A percentile compares a stretch with the other conserved stretches of the same genome.
These are phyloP conservation scores for Psylliodes chrysocephalus DNA, from an alignment of 2,888 invertebrate genomes.

Conservation along the genomic window DNA sequence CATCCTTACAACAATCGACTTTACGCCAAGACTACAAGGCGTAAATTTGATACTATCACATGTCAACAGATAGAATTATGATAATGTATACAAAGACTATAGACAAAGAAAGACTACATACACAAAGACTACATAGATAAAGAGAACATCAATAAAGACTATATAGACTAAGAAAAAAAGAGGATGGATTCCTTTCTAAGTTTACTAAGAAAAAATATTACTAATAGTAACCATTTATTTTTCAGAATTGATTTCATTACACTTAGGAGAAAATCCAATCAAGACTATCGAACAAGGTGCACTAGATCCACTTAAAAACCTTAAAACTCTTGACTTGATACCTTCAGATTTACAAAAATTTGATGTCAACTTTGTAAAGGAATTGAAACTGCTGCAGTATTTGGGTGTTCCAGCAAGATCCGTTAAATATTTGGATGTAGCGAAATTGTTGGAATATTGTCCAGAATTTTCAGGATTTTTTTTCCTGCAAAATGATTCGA, in stretches of 20 bases:
- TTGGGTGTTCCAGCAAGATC: conserved; percentile 19
- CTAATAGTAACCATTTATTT: background rate
- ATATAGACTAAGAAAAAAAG: no score
- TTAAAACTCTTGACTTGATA: background rate
- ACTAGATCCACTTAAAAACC: conserved; percentile 3
- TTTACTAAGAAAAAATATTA: no score
- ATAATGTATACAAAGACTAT: no score
- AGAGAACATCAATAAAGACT: no score
- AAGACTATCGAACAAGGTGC: conserved; percentile 1
- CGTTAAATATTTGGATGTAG: background rate
- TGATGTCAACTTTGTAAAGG: background rate
- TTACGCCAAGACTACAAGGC: no score
- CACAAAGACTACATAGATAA: no score
- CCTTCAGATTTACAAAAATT: conserved; percentile 3
- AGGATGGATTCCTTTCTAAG: no score
- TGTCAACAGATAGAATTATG: no score
- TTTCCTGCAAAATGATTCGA: background rate
- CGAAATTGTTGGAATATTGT: conserved; percentile 7
- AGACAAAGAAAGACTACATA: no score
- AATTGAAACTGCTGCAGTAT: background rate
- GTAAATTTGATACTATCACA: no score
- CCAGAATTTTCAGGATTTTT: background rate
- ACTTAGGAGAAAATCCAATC: conserved; percentile 1
- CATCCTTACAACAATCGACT: no score
- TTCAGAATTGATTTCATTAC: background rate